A percentile compares a stretch with the other conserved stretches of the same genome.
Conservation (phyloP, 1,140 invertebrate genomes). For the Sitodiplosis mosellana region DNA sequence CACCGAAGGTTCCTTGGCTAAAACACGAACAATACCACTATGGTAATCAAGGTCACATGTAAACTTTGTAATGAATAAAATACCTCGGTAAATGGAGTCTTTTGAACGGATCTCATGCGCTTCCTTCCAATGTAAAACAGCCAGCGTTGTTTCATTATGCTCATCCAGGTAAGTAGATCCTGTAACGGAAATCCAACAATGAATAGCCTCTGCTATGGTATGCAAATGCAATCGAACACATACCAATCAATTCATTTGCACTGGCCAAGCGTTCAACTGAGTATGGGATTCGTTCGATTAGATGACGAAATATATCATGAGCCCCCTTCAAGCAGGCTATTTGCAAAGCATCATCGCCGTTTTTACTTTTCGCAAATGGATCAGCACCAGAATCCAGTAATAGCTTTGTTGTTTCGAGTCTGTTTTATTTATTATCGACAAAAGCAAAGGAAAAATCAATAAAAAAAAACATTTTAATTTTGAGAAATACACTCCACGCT, state of each 20-base stretch:
- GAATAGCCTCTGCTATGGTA: too few species aligned
- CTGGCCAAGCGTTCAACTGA: conserved; percentile 49
- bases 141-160: conserved; percentile 48
- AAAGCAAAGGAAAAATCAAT: too few species aligned
- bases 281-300: conserved; percentile 45
- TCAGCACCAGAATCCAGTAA: conserved; percentile 63
- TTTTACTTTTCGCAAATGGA: conserved; percentile 52
- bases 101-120: conserved; percentile 36
- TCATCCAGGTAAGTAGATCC: conserved; percentile 62
- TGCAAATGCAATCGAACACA: too few species aligned
- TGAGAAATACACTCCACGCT: too few species aligned
- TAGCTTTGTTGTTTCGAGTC: conserved; percentile 67
- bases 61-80: conserved; percentile 1
- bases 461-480: conserved; percentile 2
- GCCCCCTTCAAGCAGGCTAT: conserved; percentile 79
- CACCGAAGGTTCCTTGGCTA: conserved; percentile 35
- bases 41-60: conserved; percentile 1
- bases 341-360: conserved; percentile 78
- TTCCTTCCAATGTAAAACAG: conserved; percentile 45
- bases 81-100: conserved; percentile 13
- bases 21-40: conserved; percentile 9
- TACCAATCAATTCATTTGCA: conserved; percentile 64
- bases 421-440: conserved; percentile 10
- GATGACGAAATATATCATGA: conserved; percentile 57
- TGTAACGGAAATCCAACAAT: too few species aligned